Percentiles rank a stretch among this genome's conserved stretches.
These are phyloP conservation scores for Zaprionus gabonicus DNA, from an alignment of 1,140 invertebrate species.

Conservation along the genomic window DNA sequence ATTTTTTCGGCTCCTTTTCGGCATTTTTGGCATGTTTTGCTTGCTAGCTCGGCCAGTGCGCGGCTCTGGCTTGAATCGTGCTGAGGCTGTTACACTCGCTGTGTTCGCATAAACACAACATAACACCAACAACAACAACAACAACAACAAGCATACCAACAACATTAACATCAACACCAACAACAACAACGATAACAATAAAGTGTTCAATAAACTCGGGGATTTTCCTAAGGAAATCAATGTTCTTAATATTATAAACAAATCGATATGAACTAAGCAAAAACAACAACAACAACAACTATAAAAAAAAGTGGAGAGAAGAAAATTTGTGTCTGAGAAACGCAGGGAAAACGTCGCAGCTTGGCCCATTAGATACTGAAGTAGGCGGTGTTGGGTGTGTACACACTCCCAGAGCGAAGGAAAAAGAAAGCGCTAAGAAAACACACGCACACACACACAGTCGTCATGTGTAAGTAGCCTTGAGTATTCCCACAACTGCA, in stretches of 20 bases:
- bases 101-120: not conserved
- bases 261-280: constrained; percentile 34
- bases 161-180: not conserved
- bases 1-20: constrained; percentile 17
- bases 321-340: constrained; percentile 15
- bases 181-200: constrained; percentile 58
- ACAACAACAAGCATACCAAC: not conserved
- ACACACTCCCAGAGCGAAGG: constrained; percentile 26
- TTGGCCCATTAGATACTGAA: constrained; percentile 58
- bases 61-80: constrained; percentile 31
- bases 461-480: constrained; percentile 68
- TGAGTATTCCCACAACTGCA: constrained; percentile 1
- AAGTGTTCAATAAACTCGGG: constrained; percentile 78
- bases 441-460: constrained; percentile 16
- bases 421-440: constrained; percentile 27
- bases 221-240: constrained; percentile 48
- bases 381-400: constrained; percentile 65
- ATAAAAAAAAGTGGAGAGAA: constrained; percentile 22
- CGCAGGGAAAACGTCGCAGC: constrained; percentile 15
- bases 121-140: not conserved
- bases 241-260: constrained; percentile 24
- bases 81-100: constrained; percentile 34
- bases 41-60: constrained; percentile 21
- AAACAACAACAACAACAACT: not conserved
- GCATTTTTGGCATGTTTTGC: constrained; percentile 61